A percentile compares a stretch with the other conserved stretches of the same genome.
phyloP scores from a whole-genome alignment of 2,113 vertebrate species.

The Myotis davidii region DNA sequence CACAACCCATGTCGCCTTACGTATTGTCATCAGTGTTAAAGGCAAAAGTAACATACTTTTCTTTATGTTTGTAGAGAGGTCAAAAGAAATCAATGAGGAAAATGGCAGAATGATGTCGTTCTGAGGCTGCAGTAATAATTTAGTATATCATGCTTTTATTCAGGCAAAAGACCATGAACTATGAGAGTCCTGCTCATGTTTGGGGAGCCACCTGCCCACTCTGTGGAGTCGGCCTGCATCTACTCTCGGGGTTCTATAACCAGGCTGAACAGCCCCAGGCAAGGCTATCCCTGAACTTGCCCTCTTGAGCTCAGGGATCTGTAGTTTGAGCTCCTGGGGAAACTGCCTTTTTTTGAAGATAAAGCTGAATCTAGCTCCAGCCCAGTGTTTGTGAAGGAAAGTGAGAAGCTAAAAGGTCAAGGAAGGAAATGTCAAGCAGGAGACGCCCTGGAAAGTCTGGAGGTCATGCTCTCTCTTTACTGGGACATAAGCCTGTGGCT shows the following conservation, averaged over 20 bases:
- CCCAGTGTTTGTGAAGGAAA: constrained; percentile 21
- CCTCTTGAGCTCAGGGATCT: background rate
- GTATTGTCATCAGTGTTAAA: background rate
- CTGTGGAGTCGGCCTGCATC: background rate
- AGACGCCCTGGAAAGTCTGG: constrained; percentile 69
- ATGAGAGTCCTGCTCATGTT: background rate
- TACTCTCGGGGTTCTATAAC: background rate
- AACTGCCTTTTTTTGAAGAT: constrained; percentile 10
- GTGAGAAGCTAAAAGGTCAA: constrained; percentile 54
- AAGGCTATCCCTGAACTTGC: background rate
- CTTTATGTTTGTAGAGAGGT: background rate
- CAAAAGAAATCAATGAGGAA: background rate
- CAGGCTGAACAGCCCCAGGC: background rate
- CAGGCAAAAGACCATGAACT: background rate
- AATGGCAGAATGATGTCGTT: background rate
- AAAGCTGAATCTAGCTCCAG: constrained; percentile 42
- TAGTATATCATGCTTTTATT: rapidly evolving
- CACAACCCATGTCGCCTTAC: background rate
- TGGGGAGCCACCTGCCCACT: rapidly evolving
- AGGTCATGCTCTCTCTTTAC: background rate
- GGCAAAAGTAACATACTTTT: background rate
- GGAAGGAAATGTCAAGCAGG: constrained; percentile 69
- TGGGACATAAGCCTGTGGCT: constrained; percentile 50
- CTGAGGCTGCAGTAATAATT: background rate
- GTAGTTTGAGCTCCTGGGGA: background rate